Percentiles rank a stretch among this genome's conserved stretches.
These are phyloP conservation scores for Silurus glanis DNA, from an alignment of 2,113 vertebrate species.

Conservation along the genomic window DNA sequence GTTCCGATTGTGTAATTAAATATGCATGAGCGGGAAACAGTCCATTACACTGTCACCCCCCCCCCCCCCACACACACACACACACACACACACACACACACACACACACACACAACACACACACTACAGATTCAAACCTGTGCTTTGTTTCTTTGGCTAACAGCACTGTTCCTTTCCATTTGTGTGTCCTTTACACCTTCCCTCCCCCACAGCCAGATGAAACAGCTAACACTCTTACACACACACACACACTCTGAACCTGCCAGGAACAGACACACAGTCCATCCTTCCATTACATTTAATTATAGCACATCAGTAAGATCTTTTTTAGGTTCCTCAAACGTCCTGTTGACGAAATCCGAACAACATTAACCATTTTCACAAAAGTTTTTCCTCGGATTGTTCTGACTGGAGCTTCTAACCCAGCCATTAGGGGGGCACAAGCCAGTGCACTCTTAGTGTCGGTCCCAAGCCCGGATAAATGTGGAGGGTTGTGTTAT, in stretches of 20 bases:
- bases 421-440: too few relatives aligned
- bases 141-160: conserved; percentile 6
- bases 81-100: background rate
- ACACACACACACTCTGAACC: background rate
- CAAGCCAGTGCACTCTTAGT: too few relatives aligned
- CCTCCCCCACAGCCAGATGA: conserved; percentile 10
- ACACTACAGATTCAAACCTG: background rate
- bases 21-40: conserved; percentile 25
- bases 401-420: too few relatives aligned
- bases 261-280: background rate
- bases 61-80: background rate
- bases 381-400: too few relatives aligned
- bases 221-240: background rate
- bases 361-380: too few relatives aligned
- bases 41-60: conserved; percentile 15
- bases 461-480: too few relatives aligned
- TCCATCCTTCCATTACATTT: background rate
- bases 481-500: too few relatives aligned
- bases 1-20: conserved; percentile 30
- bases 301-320: conserved; percentile 7
- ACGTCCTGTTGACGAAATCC: too few relatives aligned
- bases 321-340: background rate
- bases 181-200: conserved; percentile 26
- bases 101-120: background rate
- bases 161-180: background rate